phyloP scores from a whole-genome alignment of 64 coral and sea anemone genomes.

The Anthopleura sola region DNA sequence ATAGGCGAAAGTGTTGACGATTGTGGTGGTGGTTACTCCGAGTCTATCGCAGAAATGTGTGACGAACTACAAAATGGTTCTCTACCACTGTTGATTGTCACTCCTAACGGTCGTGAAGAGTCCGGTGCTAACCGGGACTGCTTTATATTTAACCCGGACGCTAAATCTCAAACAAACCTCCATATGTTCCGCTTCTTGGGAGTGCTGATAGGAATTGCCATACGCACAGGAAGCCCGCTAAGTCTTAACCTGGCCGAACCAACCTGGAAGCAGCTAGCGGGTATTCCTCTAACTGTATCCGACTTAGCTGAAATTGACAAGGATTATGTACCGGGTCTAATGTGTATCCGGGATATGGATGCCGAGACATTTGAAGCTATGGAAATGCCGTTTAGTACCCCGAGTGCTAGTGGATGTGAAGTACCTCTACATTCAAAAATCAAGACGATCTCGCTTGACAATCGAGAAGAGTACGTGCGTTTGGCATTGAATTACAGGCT shows the following conservation, averaged over 20 bases:
- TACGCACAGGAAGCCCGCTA: slow-evolving; percentile 91
- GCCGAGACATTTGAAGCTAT: slow-evolving; percentile 90
- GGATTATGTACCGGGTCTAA: slow-evolving; percentile 93
- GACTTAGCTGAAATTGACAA: slow-evolving; percentile 99
- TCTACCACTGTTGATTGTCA: slow-evolving; percentile 86
- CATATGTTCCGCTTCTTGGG: slow-evolving; percentile 95
- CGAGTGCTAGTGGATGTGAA: slow-evolving; percentile 95
- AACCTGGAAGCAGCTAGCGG: slow-evolving; percentile 91
- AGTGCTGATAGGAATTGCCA: slow-evolving; percentile 86
- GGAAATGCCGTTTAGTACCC: slow-evolving; percentile 98
- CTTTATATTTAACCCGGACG: slow-evolving; percentile 93
- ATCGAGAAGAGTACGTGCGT: slow-evolving; percentile 88
- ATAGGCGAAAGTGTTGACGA: slow-evolving; percentile 98
- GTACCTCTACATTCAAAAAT: slow-evolving; percentile 86
- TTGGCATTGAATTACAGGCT: slow-evolving; percentile 84
- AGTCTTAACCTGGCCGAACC: slow-evolving; percentile 96
- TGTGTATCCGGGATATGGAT: slow-evolving; percentile 98
- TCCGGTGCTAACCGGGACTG: slow-evolving; percentile 97
- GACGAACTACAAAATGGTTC: slow-evolving; percentile 99
- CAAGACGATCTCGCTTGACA: slow-evolving; percentile 67
- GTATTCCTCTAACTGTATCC: slow-evolving; percentile 80
- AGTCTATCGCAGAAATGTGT: slow-evolving; percentile 98
- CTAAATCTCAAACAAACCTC: slow-evolving; percentile 51
- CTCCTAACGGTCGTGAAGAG: slow-evolving; percentile 95
- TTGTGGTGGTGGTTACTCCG: slow-evolving; percentile 96